A percentile compares a stretch with the other conserved stretches of the same genome.
Conservation (phyloP, 2,797 vertebrate genomes). For the Pseudochirops corinnae region DNA sequence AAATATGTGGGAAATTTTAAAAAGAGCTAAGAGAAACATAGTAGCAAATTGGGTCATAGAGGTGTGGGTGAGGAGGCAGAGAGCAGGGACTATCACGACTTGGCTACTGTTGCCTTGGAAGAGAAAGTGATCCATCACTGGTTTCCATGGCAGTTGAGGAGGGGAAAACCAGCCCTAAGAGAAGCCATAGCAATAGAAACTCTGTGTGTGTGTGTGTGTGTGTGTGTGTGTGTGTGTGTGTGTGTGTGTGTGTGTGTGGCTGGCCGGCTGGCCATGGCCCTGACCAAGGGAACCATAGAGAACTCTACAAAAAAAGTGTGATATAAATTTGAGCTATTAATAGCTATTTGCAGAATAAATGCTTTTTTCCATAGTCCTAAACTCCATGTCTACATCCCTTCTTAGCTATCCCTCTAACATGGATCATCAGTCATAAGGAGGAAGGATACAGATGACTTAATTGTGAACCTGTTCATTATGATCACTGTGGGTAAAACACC, state of each 20-base stretch:
- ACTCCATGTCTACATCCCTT: background rate
- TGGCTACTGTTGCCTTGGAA: background rate
- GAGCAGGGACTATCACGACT: background rate
- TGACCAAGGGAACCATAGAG: background rate
- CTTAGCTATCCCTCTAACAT: background rate
- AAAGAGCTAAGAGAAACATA: background rate
- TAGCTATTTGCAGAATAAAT: background rate
- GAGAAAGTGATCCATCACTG: constrained; percentile 6
- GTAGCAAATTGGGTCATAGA: background rate
- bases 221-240: background rate
- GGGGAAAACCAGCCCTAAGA: background rate
- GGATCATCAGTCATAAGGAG: background rate
- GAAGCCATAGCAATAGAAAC: background rate
- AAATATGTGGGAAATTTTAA: background rate
- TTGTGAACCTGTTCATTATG: background rate
- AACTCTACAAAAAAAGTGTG: background rate
- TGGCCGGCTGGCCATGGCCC: too few relatives aligned
- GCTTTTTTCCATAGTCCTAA: background rate
- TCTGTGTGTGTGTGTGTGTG: too few relatives aligned
- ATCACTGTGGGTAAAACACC: background rate
- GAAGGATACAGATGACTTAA: background rate
- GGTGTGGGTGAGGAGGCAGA: background rate
- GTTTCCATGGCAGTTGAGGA: background rate
- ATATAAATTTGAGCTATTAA: background rate
- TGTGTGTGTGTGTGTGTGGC: too few relatives aligned